These are phyloP conservation scores for Lamprotornis superbus DNA, from an alignment of 2,113 vertebrate genomes.

Conservation along the genomic window DNA sequence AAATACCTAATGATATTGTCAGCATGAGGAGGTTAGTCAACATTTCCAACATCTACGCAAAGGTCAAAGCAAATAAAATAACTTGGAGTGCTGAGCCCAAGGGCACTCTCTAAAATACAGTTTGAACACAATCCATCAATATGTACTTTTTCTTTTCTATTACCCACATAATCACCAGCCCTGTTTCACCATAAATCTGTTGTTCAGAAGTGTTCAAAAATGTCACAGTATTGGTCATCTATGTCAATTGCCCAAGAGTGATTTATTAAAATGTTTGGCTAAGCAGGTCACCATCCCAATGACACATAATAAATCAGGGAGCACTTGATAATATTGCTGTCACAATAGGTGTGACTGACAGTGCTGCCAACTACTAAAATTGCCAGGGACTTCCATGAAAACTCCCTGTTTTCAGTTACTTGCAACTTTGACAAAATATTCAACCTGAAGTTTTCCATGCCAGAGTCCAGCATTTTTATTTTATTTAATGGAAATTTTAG, in stretches of 20 bases:
- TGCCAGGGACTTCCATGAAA: background rate
- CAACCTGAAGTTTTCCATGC: background rate
- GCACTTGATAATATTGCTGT: background rate
- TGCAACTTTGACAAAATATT: background rate
- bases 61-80: conserved; percentile 46
- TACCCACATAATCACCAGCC: conserved; percentile 21
- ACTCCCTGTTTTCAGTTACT: background rate
- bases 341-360: background rate
- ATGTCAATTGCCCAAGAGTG: background rate
- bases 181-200: conserved; percentile 37
- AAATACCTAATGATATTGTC: conserved; percentile 1
- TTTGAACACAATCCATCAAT: conserved; percentile 46
- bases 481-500: background rate
- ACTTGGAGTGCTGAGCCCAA: conserved; percentile 14
- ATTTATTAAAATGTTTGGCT: conserved; percentile 42
- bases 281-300: conserved; percentile 6
- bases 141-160: conserved; percentile 43
- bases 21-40: background rate
- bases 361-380: background rate
- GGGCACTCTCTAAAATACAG: background rate
- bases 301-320: conserved; percentile 20
- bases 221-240: conserved; percentile 26
- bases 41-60: background rate
- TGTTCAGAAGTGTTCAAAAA: conserved; percentile 24
- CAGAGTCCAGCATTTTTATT: background rate